phyloP scores from a whole-genome alignment of 2,113 vertebrate species.

The Melanerpes aurifrons region DNA sequence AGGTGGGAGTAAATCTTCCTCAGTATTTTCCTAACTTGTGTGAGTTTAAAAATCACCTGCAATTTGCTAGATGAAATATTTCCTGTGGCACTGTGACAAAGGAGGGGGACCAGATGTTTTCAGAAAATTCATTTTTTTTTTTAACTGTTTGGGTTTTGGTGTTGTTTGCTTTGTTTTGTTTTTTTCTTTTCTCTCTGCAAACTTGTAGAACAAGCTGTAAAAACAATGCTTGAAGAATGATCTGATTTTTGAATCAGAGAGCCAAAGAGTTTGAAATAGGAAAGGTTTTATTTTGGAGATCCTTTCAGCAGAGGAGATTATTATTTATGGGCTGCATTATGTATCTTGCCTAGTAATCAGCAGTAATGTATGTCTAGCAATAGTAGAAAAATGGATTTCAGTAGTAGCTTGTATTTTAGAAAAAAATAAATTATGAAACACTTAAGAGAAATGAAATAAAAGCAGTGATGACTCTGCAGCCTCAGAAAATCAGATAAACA shows the following conservation, averaged over 20 bases:
- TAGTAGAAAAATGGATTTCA: constrained; percentile 55
- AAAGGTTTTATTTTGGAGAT: constrained; percentile 51
- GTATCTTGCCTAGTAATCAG: constrained; percentile 61
- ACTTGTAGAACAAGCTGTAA: constrained; percentile 62
- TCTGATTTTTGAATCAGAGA: not conserved
- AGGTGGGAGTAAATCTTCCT: not conserved
- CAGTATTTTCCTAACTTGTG: constrained; percentile 13
- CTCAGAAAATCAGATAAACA: constrained; percentile 70
- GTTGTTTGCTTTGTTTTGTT: not conserved
- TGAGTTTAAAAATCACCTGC: constrained; percentile 35
- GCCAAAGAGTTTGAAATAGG: constrained; percentile 19
- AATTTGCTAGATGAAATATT: constrained; percentile 45
- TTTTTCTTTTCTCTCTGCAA: not conserved
- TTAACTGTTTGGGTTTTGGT: not conserved
- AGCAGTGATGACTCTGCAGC: constrained; percentile 51
- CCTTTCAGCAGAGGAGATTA: constrained; percentile 48
- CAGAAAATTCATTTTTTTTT: constrained; percentile 28
- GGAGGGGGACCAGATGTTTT: constrained; percentile 27
- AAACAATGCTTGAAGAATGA: constrained; percentile 59
- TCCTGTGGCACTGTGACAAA: constrained; percentile 57
- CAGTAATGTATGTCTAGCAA: constrained; percentile 52
- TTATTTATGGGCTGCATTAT: constrained; percentile 64
- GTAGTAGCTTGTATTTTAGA: constrained; percentile 44
- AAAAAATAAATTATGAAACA: constrained; percentile 57
- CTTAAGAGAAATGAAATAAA: constrained; percentile 69